Evolutionary conservation across 2,113 vertebrate genomes (phyloP), one percentile per base, ranked within the genome.

Genomic region (Eulacestoma nigropectus): DNA sequence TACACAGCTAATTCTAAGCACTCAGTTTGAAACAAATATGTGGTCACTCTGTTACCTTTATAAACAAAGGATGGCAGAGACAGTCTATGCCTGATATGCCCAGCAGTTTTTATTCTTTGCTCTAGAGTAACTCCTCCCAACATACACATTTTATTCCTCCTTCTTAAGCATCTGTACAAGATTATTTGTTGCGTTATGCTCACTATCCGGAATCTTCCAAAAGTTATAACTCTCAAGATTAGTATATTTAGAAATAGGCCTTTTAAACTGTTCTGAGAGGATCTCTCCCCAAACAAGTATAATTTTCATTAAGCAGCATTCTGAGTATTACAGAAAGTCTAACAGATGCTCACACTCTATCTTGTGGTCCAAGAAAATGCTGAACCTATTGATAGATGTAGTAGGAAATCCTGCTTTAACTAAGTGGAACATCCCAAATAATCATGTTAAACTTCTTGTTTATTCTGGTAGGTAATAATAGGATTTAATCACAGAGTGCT

Each of bases 381-480:
- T 85, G 37, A 82, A 64, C 6, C 4, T 93, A 30, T 44, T 87
- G 56, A 68, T 46, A 79, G 25, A 50, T 42, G 7, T 27, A 62
- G 30, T 42, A 87, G 73, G 20, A 95, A 92, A 87, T 85, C 37
- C 81, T 89, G 53, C 26, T 87, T 87, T 87, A 85, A 85, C 35
- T 83, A 93, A 83, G 41, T 73, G 44, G 62, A 92, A 89, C 41
- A 91, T 76, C 41, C 37, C 57, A 87, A 87, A 85, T 79, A 94
- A 93, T 89, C 3, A 0, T 46, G 41, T 87, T 84, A 91, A 87
- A 93, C 23, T 89, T 90, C 53, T 91, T 95, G 69, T 94, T 91
- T 96, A 87, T 75, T 85, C 84, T 76, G 53, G 49, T 89, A 85
- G 70, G 44, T 56, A 89, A 87, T 73, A 94, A 87, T 50, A 79